These are phyloP conservation scores for Vicugna pacos DNA, from an alignment of 2,113 vertebrate genomes.

Conservation along the genomic window DNA sequence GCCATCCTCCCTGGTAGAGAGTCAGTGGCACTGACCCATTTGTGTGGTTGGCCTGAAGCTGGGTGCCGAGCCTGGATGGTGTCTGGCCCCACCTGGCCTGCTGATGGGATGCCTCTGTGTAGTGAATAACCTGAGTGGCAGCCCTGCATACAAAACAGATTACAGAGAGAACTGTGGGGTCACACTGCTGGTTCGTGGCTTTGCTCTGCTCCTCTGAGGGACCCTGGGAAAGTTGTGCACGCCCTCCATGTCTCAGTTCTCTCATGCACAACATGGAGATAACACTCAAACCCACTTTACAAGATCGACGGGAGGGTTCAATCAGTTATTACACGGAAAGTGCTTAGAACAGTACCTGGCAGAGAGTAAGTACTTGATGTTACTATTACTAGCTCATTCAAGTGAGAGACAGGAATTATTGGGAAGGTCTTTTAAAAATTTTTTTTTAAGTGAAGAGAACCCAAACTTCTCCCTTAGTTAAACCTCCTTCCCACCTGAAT, in stretches of 20 bases:
- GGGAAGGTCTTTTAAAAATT: not conserved
- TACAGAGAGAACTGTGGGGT: not conserved
- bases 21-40: fast-evolving
- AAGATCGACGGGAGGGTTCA: not conserved
- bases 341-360: constrained; percentile 1
- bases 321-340: not conserved
- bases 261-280: not conserved
- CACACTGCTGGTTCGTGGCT: not conserved
- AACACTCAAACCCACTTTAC: not conserved
- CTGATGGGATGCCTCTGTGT: not conserved
- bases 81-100: not conserved
- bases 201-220: not conserved
- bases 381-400: not conserved
- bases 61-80: not conserved
- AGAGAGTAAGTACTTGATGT: not conserved
- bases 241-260: not conserved
- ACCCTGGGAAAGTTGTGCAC: not conserved
- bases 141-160: fast-evolving
- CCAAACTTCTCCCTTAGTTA: not conserved
- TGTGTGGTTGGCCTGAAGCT: not conserved
- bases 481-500: not conserved
- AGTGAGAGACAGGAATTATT: not conserved
- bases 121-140: not conserved
- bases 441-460: not conserved
- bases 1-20: not conserved